Evolutionary conservation across 2,888 invertebrate genomes (phyloP).

Genomic region (Eupithecia dodoneata): DNA sequence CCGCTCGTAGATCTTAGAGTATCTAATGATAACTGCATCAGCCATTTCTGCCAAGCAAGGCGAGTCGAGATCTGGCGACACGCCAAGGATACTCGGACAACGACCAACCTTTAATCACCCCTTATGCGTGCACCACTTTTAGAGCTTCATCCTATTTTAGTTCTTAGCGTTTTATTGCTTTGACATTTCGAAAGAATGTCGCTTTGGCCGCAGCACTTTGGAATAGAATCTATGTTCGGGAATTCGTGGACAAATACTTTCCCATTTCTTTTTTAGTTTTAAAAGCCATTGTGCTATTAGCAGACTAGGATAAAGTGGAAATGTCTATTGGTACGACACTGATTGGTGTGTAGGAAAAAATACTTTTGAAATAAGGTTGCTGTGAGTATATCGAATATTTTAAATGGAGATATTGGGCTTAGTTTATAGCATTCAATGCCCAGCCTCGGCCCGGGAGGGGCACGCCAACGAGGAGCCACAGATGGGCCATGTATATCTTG

Average conservation of each 20-base stretch:
- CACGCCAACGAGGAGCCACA: no score
- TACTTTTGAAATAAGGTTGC: neutral
- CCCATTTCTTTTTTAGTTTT: neutral
- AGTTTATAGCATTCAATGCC: no score
- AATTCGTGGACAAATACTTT: neutral
- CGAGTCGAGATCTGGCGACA: slow-evolving; percentile 60
- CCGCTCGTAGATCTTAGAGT: neutral
- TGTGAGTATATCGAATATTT: neutral
- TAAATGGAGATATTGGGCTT: neutral
- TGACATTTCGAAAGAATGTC: slow-evolving; percentile 31
- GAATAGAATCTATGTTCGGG: neutral
- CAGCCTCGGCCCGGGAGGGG: no score
- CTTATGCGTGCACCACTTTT: slow-evolving; percentile 47
- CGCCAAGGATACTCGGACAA: slow-evolving; percentile 73
- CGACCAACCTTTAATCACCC: slow-evolving; percentile 73
- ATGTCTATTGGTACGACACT: neutral
- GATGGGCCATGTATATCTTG: no score
- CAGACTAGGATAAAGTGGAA: neutral
- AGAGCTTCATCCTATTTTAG: slow-evolving; percentile 66
- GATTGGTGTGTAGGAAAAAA: neutral
- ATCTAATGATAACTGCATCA: slow-evolving; percentile 23
- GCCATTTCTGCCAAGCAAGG: slow-evolving; percentile 58
- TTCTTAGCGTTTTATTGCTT: slow-evolving; percentile 59
- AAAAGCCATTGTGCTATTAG: neutral
- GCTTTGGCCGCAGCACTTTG: neutral